Evolutionary conservation across 2,888 invertebrate genomes (phyloP).

Genomic region (Gisinianus flammeolus): DNA sequence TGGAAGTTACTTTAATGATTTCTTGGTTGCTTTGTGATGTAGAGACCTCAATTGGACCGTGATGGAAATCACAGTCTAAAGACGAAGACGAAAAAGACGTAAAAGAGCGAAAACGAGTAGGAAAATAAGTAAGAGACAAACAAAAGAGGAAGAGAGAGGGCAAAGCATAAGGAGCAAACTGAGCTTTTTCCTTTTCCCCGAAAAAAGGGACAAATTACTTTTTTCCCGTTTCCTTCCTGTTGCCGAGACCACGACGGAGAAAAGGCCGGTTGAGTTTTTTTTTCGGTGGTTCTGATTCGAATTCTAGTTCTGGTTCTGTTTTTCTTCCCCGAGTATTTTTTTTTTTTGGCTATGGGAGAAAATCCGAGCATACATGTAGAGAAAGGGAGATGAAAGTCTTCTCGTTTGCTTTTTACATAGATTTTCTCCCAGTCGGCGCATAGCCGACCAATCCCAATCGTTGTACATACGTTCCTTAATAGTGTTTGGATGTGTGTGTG

Average conservation of each 20-base stretch:
- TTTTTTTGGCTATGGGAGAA: background rate
- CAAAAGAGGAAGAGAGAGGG: background rate
- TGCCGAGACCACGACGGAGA: background rate
- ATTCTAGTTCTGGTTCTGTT: background rate
- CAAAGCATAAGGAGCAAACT: constrained; percentile 11
- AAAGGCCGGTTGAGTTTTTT: background rate
- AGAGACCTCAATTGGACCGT: no score
- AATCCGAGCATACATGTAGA: background rate
- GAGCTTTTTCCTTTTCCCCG: constrained; percentile 10
- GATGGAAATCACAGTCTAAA: no score
- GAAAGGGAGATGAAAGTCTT: constrained; percentile 4
- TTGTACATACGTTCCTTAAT: constrained; percentile 12
- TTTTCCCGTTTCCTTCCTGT: constrained; percentile 18
- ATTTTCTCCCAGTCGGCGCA: background rate
- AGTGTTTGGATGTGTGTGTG: background rate
- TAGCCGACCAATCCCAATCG: background rate
- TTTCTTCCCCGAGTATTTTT: background rate
- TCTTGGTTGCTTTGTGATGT: no score
- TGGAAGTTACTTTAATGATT: no score
- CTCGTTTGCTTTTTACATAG: no score
- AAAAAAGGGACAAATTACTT: constrained; percentile 30
- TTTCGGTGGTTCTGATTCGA: background rate
- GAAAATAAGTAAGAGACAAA: constrained; percentile 1
- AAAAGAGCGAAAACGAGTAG: constrained; percentile 5
- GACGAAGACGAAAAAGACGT: background rate